Evolutionary conservation across 2,113 vertebrate species (phyloP), one percentile per base, ranked within the genome.

Genomic region (Numida meleagris): DNA sequence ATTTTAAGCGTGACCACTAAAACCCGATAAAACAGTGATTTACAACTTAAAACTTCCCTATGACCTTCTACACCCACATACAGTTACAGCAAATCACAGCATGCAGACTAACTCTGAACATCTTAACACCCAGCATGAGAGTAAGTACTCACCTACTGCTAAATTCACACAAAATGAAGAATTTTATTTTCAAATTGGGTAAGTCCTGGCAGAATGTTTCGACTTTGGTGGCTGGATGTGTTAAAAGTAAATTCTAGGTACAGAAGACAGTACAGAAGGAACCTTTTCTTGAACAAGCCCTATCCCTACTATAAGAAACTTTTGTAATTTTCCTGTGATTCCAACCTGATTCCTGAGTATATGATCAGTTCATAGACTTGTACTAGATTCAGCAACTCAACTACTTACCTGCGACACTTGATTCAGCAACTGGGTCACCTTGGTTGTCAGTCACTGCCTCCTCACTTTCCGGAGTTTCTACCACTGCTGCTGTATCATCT

Each of bases 331-430:
- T 74, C 17, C 6, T 2, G 48, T 0, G 10, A 78, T 0, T 67
- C 33, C 42, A 80, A 4, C 12, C 13, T 78, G 18, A 25, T 27
- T 81, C 36, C 46, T 65, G 46, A 84, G 16, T 25, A 51, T 11
- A 57, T 20, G 12, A 75, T 46, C 42, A 70, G 29, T 53, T 59
- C 36, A 57, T 0, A 77, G 48, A 50, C 33, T 36, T 58, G 13
- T 33, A 76, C 0, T 2, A 87, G 79, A 81, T 58, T 19, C 3
- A 57, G 70, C 82, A 48, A 24, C 11, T 33, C 38, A 51, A 38
- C 29, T 62, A 55, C 62, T 91, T 79, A 96, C 97, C 53, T 67
- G 72, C 33, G 94, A 92, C 15, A 78, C 45, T 92, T 42, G 86
- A 78, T 88, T 91, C 88, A 74, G 83, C 61, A 83, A 4, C 58